Evolutionary conservation across 1,140 invertebrate species (phyloP).

Genomic region (Aporrectodea caliginosa): DNA sequence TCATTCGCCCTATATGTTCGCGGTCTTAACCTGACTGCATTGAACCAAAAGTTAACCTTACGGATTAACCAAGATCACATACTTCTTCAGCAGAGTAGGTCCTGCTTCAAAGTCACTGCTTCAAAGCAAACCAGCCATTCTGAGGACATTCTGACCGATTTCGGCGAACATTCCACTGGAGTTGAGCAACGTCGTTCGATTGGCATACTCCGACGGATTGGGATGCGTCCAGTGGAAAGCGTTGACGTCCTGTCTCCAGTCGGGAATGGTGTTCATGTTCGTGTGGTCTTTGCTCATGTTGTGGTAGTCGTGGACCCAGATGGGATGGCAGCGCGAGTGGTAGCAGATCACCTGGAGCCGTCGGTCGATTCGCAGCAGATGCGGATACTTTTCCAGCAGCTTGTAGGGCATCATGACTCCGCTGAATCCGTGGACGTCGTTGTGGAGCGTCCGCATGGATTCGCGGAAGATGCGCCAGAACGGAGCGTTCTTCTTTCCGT

Average conservation of each 20-base stretch:
- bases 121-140: conserved; percentile 21
- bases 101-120: no score
- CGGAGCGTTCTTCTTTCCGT: conserved; percentile 23
- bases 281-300: conserved; percentile 22
- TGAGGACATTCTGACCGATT: conserved; percentile 26
- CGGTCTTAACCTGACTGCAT: no score
- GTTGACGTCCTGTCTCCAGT: conserved; percentile 25
- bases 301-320: conserved; percentile 9
- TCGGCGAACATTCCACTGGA: conserved; percentile 18
- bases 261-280: conserved; percentile 23
- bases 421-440: conserved; percentile 26
- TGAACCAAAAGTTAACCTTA: no score
- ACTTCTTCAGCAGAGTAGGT: no score
- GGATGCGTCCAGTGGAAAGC: conserved; percentile 33
- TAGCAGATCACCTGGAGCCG: conserved; percentile 30
- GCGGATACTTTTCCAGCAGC: conserved; percentile 26
- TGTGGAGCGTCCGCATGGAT: conserved; percentile 16
- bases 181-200: not conserved
- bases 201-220: conserved; percentile 21
- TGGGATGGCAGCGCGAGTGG: conserved; percentile 24
- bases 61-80: no score
- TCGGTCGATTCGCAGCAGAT: conserved; percentile 20
- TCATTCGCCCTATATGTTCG: no score
- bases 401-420: conserved; percentile 33
- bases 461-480: conserved; percentile 29